Evolutionary conservation across 1,140 invertebrate species (phyloP).

Genomic region (Yoshiicerus persimilis): DNA sequence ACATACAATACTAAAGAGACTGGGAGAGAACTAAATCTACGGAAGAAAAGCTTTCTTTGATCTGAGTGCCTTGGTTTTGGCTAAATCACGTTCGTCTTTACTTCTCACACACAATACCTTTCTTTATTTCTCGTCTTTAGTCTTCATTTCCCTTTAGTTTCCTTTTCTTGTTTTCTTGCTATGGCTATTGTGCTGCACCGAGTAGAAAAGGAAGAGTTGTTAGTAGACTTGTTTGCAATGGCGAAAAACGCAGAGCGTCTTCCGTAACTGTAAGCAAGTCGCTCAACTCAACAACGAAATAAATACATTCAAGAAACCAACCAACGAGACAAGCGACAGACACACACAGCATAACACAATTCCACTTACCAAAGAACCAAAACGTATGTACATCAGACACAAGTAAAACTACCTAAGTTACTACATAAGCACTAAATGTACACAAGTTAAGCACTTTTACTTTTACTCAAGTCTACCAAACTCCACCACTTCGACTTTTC

Average conservation of each 20-base stretch:
- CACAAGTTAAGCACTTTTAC: not conserved
- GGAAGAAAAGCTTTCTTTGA: slow-evolving; percentile 26
- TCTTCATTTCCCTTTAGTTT: not conserved
- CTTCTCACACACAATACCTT: slow-evolving; percentile 12
- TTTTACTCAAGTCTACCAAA: not conserved
- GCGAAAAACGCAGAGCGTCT: not conserved
- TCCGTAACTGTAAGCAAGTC: not conserved
- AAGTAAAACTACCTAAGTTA: not conserved
- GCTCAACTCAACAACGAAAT: not conserved
- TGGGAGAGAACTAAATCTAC: not conserved
- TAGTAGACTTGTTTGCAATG: not conserved
- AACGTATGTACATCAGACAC: not conserved
- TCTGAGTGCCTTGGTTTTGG: slow-evolving; percentile 43
- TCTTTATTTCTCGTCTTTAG: not conserved
- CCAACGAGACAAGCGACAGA: not conserved
- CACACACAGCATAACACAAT: not conserved
- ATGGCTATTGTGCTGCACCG: not conserved
- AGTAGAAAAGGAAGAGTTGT: not conserved
- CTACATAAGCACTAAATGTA: not conserved
- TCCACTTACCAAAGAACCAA: not conserved
- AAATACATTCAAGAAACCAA: not conserved
- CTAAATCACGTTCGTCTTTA: slow-evolving; percentile 41
- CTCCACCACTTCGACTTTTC: not conserved
- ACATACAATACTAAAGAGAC: not conserved
- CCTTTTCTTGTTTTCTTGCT: not conserved